Percentiles rank a stretch among this genome's conserved stretches.
phyloP scores from a whole-genome alignment of 2,888 invertebrate genomes.

The Hyposoter dolosus region DNA sequence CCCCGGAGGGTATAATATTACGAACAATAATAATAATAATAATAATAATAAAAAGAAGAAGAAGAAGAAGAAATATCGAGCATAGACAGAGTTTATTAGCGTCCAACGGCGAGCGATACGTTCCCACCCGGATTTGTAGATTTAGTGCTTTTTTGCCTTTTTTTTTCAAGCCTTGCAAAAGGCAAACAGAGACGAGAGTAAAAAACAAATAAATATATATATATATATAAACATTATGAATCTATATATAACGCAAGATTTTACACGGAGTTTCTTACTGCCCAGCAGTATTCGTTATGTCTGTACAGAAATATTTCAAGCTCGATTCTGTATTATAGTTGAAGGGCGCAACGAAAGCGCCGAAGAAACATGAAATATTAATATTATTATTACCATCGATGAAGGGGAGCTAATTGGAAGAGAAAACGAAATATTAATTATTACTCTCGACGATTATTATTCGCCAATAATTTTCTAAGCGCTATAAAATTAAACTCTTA shows the following conservation, averaged over 20 bases:
- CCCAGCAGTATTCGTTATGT: conserved; percentile 73
- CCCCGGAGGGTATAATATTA: conserved; percentile 7
- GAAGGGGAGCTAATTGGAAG: conserved; percentile 42
- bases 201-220: conserved; percentile 35
- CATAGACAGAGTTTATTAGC: conserved; percentile 68
- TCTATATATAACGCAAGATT: conserved; percentile 65
- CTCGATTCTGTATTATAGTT: conserved; percentile 70
- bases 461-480: conserved; percentile 75
- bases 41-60: conserved; percentile 41
- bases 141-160: conserved; percentile 52
- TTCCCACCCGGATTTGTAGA: conserved; percentile 57
- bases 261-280: conserved; percentile 71
- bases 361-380: conserved; percentile 63
- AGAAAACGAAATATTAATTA: conserved; percentile 66
- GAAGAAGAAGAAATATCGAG: too few relatives aligned
- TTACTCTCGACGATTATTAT: conserved; percentile 71
- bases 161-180: conserved; percentile 37
- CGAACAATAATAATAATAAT: not conserved
- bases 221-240: conserved; percentile 33
- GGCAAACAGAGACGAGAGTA: conserved; percentile 15
- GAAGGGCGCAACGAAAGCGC: conserved; percentile 62
- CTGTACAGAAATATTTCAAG: conserved; percentile 70
- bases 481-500: conserved; percentile 76
- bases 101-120: conserved; percentile 57
- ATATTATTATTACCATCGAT: conserved; percentile 59